Evolutionary conservation across 2,888 invertebrate genomes (phyloP).

Genomic region (Helicoverpa assulta): DNA sequence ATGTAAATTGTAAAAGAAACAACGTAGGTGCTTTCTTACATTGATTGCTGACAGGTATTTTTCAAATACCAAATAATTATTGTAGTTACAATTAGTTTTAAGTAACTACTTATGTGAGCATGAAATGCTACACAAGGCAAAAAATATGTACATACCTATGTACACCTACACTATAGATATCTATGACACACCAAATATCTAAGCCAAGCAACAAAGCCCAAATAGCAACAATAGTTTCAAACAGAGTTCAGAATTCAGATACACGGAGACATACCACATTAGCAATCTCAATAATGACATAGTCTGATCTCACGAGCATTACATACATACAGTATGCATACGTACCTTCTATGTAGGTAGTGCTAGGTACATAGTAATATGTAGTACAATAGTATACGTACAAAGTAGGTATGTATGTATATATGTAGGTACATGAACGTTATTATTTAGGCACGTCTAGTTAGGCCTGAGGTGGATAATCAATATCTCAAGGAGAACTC

Average conservation of each 20-base stretch:
- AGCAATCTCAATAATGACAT: conserved; percentile 40
- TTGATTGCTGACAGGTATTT: conserved; percentile 34
- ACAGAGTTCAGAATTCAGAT: background rate
- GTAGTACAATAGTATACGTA: conserved; percentile 1
- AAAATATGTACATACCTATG: too few species aligned
- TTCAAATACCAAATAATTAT: conserved; percentile 31
- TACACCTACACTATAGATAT: too few species aligned
- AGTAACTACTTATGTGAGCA: conserved; percentile 43
- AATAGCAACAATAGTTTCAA: conserved; percentile 3
- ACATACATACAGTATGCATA: background rate
- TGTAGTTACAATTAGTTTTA: conserved; percentile 37
- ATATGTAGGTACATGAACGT: conserved; percentile 5
- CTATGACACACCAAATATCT: too few species aligned
- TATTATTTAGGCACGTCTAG: conserved; percentile 51
- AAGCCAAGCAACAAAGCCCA: background rate
- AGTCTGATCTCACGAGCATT: conserved; percentile 7
- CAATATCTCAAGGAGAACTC: conserved; percentile 41
- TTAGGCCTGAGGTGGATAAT: conserved; percentile 47
- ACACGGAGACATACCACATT: conserved; percentile 16
- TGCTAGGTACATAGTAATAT: background rate
- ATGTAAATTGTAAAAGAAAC: conserved; percentile 23
- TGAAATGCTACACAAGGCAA: conserved; percentile 50
- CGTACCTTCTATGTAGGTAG: too few species aligned
- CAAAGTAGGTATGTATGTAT: background rate
- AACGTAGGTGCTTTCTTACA: conserved; percentile 51